Base-by-base conservation (phyloP, 2,113 vertebrate species). In the Daboia siamensis region DNA sequence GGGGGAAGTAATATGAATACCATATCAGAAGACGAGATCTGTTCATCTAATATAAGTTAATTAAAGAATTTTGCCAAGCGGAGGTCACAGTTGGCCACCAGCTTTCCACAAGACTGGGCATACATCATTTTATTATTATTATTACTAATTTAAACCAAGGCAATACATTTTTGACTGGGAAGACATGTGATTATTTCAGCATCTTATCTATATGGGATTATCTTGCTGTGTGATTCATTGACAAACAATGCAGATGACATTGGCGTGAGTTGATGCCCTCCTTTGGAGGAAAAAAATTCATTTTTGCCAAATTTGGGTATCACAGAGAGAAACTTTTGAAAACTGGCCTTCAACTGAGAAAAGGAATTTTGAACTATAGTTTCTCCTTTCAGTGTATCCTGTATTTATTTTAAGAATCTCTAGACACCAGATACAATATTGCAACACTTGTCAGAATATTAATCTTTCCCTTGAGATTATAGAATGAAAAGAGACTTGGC, bases 361-460 rank as follows among this genome's bases (percentile, higher is more conserved):
- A 91, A 54, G 92, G 88, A 91, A 95, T 96, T 95, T 84, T 39
- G 87, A 91, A 48, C 54, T 94, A 94, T 94, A 44, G 56, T 86
- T 93, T 89, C 93, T 96, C n/a, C 55, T 93, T 96, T 96, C 94
- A 93, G 84, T 95, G 93, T 54, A 94, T 95, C 29, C 85, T 92
- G 93, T 94, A 96, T 97, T 96, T 96, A 92, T 61, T 92, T 57
- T 93, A 94, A 96, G 96, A 93, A 93, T 95, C 94, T 95, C 93
- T 59, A 44, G 94, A 85, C 91, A 96, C 94, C 96, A 96, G 95
- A 96, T 97, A 96, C 94, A 96, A 96, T 96, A 96, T 69, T 95
- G 92, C 92, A 94, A 92, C 90, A 95, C 88, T 91, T 96, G 94
- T 93, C 96, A 97, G 94, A 93, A 93, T 61, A 93, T 94, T 95